Conservation (phyloP, 2,888 invertebrate genomes). For the Apotomis capreana region DNA sequence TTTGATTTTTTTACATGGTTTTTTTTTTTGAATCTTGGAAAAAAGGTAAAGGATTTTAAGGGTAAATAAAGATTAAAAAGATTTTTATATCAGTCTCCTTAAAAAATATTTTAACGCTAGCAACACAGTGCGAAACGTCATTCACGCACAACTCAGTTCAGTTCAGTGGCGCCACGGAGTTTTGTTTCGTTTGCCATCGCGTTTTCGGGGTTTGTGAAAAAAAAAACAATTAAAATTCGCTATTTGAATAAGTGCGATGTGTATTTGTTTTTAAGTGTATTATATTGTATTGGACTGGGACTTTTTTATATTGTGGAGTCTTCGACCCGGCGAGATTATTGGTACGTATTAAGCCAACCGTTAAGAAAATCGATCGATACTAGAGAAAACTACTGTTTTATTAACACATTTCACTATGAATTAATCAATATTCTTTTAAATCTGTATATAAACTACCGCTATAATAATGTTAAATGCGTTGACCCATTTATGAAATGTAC, state of each 20-base stretch:
- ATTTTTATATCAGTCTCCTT: neutral
- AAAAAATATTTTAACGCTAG: neutral
- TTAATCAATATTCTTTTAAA: constrained; percentile 44
- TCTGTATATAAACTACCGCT: constrained; percentile 32
- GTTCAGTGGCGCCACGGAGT: constrained; percentile 40
- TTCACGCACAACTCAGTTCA: constrained; percentile 2
- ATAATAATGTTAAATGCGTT: constrained; percentile 30
- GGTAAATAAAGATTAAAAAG: neutral
- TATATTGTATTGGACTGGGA: constrained; percentile 2
- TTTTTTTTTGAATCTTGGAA: too few species aligned
- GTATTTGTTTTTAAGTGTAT: constrained; percentile 37
- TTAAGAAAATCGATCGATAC: constrained; percentile 74
- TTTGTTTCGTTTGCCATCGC: constrained; percentile 37
- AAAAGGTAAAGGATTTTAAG: too few species aligned
- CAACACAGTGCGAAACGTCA: constrained; percentile 29
- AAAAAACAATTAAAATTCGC: constrained; percentile 35
- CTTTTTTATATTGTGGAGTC: constrained; percentile 9
- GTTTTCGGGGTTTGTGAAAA: constrained; percentile 38
- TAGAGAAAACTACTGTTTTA: constrained; percentile 62
- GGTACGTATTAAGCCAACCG: constrained; percentile 48
- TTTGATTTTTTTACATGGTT: too few species aligned
- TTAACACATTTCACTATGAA: constrained; percentile 49
- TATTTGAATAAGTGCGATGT: constrained; percentile 36
- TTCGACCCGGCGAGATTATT: constrained; percentile 29
- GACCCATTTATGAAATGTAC: constrained; percentile 52